Base-by-base conservation (phyloP, 1,140 invertebrate species). In the Hylaeus anthracinus region DNA sequence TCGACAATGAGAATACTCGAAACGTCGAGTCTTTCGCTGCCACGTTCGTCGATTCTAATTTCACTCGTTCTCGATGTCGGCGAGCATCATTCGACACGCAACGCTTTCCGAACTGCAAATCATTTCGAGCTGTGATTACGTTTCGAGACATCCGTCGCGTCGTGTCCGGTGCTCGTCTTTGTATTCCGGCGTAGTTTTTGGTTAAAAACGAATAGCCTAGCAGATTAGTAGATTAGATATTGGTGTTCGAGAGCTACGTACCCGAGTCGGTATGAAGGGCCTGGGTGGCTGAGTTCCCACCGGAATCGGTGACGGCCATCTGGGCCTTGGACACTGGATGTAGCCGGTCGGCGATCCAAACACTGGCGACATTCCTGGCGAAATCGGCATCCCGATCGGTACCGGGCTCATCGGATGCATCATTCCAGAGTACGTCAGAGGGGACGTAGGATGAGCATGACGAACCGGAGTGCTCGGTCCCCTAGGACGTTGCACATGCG, bases 321-420 rank as follows among this genome's bases (percentile, higher is more conserved):
- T 92, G 8, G 96, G 95, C 85, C 95, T 92, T 3, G 95, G 95
- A 84, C 95, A 95, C 39, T 94, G 94, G 48, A 94, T 93, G 77
- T 90, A 94, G 43, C 92, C 90, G 0, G 92, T 83, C 3, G 92
- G 86, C 60, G 92, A 88, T 14, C 92, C 91, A 71, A 92, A 91
- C 51, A 92, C 88, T 6, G 92, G 92, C 60, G 91, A 93, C 81
- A 92, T 90, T n/a, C 90, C 91, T 10, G 92, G 92, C 10, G 91
- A 93, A 64, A 93, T 91, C 5, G 91, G 92, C 87, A 92, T 89
- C 4, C 91, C 91, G 12, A 93, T 92, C 5, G 92, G 92, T 5
- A 93, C 90, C 2, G 92, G 93, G 69, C 92, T 93, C 89, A 92
- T 90, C 12, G 92, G 91, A 43, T 93, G 92, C 70, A 92, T 91